Evolutionary conservation across 2,888 invertebrate genomes (phyloP), one percentile per base, ranked within the genome.

Genomic region (Luperina testacea): DNA sequence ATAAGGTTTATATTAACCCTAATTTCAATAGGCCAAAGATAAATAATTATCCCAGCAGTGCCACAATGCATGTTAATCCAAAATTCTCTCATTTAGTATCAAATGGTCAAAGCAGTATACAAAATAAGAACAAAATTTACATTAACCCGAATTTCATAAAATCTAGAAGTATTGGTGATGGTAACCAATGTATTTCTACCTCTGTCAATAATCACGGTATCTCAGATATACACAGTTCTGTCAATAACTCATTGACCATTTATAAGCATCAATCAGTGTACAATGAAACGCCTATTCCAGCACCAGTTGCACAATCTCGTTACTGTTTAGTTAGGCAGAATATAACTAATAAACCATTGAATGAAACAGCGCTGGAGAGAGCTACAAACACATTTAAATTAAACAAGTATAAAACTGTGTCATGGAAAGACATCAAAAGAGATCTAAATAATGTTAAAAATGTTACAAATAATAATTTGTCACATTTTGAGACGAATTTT

Each of bases 121-220:
- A 79, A 76, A 88, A 80, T 77, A 92, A 91, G 68, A 87, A 92
- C 65, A 95, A 91, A 90, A 97, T 97, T 86, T 96, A 95, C 92
- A 91, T 97, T 0, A 97, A 97, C 90, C 97, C 97, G 53, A 95
- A 95, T 92, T 96, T 97, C 91, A 90, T 95, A 51, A 88, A 86
- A 85, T 27, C 82, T 71, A 87, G 63, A 71, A 76, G 20, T 75
- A 38, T n/a, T 59, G 13, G 38, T 51, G 64, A 81, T 48, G 32
- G 20, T 78, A 73, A 69, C 17, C 75, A 73, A 69, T 63, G 13
- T 45, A 11, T 48, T n/a, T 38, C 72, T 61, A 67, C 38, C 24
- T 48, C 69, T n/a, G 17, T 38, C n/a, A 70, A 69, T 32, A 64
- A 61, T 48, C 32, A 77, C 13, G 32, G 45, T 73, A 27, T 53